Evolutionary conservation across 1,140 invertebrate genomes (phyloP).

Genomic region (Zaprionus vittiger): DNA sequence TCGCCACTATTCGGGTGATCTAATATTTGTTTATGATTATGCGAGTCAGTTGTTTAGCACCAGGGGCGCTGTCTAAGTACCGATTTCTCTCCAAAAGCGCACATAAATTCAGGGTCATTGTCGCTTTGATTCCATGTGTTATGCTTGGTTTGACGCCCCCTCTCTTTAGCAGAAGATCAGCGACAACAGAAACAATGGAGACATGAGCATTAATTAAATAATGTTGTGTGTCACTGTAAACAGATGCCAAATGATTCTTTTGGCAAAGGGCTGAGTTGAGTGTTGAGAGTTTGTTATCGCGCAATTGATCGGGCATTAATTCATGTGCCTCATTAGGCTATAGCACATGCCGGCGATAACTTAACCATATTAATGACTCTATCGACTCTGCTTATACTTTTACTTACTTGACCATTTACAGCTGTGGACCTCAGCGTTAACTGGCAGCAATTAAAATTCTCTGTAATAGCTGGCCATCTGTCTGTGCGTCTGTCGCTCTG

Average conservation of each 20-base stretch:
- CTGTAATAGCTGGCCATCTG: constrained; percentile 11
- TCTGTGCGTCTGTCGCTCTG: background rate
- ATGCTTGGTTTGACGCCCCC: constrained; percentile 25
- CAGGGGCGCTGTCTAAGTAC: background rate
- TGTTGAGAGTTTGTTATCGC: constrained; percentile 9
- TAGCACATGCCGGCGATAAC: constrained; percentile 20
- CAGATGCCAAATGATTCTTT: constrained; percentile 54
- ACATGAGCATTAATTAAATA: constrained; percentile 68
- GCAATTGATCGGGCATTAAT: constrained; percentile 50
- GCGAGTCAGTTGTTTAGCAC: constrained; percentile 17
- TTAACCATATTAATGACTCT: constrained; percentile 45
- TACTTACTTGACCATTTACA: constrained; percentile 37
- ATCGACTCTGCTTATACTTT: constrained; percentile 39
- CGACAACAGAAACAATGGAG: constrained; percentile 22
- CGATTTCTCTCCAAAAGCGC: background rate
- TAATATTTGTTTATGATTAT: constrained; percentile 41
- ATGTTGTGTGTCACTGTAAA: constrained; percentile 38
- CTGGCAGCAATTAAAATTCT: constrained; percentile 28
- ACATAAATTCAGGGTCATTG: constrained; percentile 22
- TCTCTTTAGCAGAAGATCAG: background rate
- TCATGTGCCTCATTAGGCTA: constrained; percentile 32
- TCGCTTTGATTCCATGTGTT: constrained; percentile 30
- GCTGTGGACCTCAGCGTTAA: constrained; percentile 15
- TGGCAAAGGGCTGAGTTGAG: background rate
- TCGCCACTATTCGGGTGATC: constrained; percentile 22